A percentile compares a stretch with the other conserved stretches of the same genome.
Evolutionary conservation across 2,888 invertebrate species (phyloP).

Genomic region (Drosophila peninsularis): DNA sequence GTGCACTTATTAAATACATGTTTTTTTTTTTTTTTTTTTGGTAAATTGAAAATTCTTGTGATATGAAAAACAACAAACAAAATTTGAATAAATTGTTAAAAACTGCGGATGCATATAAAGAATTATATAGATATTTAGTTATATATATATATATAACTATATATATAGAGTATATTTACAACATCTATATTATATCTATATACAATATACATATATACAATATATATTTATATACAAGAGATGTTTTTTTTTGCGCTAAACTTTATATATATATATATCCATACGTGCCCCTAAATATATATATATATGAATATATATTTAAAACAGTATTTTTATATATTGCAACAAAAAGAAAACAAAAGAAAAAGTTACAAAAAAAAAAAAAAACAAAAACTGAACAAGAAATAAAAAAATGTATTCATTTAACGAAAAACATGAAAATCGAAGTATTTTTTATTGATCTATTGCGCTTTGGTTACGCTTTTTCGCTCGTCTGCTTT

Average conservation of each 20-base stretch:
- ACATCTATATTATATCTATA: conserved; percentile 37
- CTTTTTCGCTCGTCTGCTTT: background rate
- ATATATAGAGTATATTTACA: conserved; percentile 34
- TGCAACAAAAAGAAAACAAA: conserved; percentile 23
- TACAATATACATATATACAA: conserved; percentile 62
- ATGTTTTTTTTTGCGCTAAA: conserved; percentile 58
- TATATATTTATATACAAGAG: conserved; percentile 73
- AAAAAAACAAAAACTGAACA: conserved; percentile 42
- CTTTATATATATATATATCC: conserved; percentile 30
- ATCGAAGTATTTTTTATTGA: conserved; percentile 35
- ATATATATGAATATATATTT: conserved; percentile 37
- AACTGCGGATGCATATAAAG: conserved; percentile 58
- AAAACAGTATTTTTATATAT: conserved; percentile 75
- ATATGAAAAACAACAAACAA: conserved; percentile 75
- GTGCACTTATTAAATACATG: background rate
- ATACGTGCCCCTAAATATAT: conserved; percentile 27
- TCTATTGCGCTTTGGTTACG: background rate
- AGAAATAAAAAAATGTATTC: conserved; percentile 67
- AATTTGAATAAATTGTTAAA: conserved; percentile 74
- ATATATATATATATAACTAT: conserved; percentile 5
- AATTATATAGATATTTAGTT: conserved; percentile 27
- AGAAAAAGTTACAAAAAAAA: conserved; percentile 24
- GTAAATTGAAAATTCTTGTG: conserved; percentile 80
- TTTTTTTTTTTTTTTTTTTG: conserved; percentile 68
- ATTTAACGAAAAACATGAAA: conserved; percentile 62